phyloP scores from a whole-genome alignment of 1,140 invertebrate genomes.

The Drusus annulatus region DNA sequence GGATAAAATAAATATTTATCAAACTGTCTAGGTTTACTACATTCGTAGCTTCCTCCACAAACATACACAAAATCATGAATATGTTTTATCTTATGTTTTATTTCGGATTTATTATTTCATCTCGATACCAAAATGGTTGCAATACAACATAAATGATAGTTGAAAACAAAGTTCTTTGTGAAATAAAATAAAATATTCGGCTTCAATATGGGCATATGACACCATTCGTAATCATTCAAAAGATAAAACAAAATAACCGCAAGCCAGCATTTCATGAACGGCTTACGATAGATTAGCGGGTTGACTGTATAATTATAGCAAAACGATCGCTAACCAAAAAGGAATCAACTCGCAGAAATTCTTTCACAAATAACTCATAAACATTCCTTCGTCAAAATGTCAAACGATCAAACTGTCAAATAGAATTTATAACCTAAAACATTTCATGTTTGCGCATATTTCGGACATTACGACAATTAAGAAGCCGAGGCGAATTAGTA shows the following conservation, averaged over 20 bases:
- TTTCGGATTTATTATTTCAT: too few relatives aligned
- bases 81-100: too few relatives aligned
- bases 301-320: background rate
- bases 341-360: background rate
- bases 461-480: background rate
- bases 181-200: background rate
- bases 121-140: too few relatives aligned
- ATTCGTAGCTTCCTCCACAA: too few relatives aligned
- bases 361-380: slow-evolving; percentile 13
- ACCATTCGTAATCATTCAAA: background rate
- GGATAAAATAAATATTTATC: too few relatives aligned
- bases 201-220: slow-evolving; percentile 30
- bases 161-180: too few relatives aligned
- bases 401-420: slow-evolving; percentile 18
- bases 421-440: slow-evolving; percentile 32
- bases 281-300: background rate
- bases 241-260: slow-evolving; percentile 2
- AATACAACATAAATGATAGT: too few relatives aligned
- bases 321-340: background rate
- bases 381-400: slow-evolving; percentile 22
- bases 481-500: background rate
- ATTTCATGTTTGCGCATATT: background rate
- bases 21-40: too few relatives aligned
- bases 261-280: background rate
- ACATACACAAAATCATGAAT: too few relatives aligned